Conservation (phyloP, 2,797 vertebrate species). For the Enoplosus armatus region DNA sequence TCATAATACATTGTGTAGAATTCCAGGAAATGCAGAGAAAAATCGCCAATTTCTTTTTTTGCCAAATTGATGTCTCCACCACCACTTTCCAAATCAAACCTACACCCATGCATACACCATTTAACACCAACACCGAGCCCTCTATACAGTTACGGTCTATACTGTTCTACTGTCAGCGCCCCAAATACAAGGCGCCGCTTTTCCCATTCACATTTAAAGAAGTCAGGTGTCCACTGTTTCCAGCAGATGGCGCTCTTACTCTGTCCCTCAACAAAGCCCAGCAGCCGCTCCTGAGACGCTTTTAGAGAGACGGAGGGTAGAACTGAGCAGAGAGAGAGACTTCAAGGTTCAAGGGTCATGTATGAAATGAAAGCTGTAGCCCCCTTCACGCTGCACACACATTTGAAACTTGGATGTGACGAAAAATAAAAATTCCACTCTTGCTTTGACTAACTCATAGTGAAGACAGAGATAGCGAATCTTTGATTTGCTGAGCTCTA, state of each 20-base stretch:
- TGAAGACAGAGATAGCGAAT: not conserved
- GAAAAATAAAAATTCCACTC: not conserved
- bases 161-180: not conserved
- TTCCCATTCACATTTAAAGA: not conserved
- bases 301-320: not conserved
- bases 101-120: no score
- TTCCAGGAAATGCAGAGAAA: no score
- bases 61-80: no score
- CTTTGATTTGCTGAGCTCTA: not conserved
- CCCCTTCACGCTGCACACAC: no score
- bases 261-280: not conserved
- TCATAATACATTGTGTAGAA: no score
- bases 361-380: no score
- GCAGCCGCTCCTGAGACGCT: not conserved
- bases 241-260: slow-evolving; percentile 7
- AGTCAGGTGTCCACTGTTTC: not conserved
- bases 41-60: no score
- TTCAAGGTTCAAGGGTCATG: no score
- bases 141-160: no score
- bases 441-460: not conserved
- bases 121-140: not conserved
- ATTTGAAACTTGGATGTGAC: no score
- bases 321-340: not conserved
- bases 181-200: not conserved
- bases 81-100: no score